phyloP scores from a whole-genome alignment of 2,113 vertebrate genomes.

The Ramphastos sulfuratus region DNA sequence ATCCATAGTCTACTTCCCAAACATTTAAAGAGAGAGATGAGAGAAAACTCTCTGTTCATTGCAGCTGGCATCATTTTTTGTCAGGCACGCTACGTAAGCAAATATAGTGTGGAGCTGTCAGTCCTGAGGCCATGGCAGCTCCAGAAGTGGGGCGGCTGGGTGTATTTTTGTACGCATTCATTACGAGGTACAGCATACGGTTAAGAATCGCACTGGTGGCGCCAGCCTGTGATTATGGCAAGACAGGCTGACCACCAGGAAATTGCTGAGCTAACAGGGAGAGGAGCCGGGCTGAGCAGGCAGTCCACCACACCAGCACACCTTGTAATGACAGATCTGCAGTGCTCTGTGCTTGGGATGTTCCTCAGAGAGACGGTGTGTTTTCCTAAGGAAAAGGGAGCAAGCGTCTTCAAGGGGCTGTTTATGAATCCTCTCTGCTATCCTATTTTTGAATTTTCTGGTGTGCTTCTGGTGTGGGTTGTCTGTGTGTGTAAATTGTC shows the following conservation, averaged over 20 bases:
- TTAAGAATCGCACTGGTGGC: slow-evolving; percentile 85
- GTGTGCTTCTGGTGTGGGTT: not conserved
- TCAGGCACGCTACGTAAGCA: slow-evolving; percentile 50
- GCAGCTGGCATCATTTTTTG: slow-evolving; percentile 44
- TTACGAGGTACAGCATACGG: slow-evolving; percentile 87
- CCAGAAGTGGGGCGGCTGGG: slow-evolving; percentile 76
- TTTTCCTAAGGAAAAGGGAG: slow-evolving; percentile 49
- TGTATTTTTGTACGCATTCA: slow-evolving; percentile 93
- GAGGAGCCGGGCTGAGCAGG: slow-evolving; percentile 72
- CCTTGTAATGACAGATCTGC: slow-evolving; percentile 77
- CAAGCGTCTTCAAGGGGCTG: slow-evolving; percentile 30
- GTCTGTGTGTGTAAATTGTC: not conserved
- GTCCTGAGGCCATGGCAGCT: slow-evolving; percentile 79
- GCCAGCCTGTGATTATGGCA: slow-evolving; percentile 94
- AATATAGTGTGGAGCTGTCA: slow-evolving; percentile 59
- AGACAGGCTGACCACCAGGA: slow-evolving; percentile 91
- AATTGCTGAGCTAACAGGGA: slow-evolving; percentile 92
- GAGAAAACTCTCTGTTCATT: not conserved
- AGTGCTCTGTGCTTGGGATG: slow-evolving; percentile 45
- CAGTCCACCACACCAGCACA: slow-evolving; percentile 73
- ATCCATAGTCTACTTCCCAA: not conserved
- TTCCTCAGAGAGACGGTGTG: not conserved
- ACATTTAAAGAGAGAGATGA: not conserved
- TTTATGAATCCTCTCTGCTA: slow-evolving; percentile 27
- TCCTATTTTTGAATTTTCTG: slow-evolving; percentile 52